Base-by-base conservation (phyloP, 2,888 invertebrate genomes). In the Chromoteleia sp. region DNA sequence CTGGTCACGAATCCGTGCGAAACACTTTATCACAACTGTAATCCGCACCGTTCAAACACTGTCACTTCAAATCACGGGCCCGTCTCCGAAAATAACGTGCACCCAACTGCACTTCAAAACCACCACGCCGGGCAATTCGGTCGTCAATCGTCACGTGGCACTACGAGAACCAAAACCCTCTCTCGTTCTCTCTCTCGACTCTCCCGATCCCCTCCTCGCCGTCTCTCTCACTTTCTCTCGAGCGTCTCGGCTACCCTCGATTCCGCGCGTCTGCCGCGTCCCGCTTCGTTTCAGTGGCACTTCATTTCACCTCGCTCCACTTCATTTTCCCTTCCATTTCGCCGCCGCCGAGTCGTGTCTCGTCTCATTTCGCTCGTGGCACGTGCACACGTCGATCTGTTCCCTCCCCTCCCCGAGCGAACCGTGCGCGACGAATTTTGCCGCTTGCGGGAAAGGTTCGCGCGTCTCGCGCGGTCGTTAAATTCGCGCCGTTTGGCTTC, bases 291-390 rank as follows among this genome's bases (percentile, higher is more conserved):
- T 68, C 33, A 68, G 45, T 56, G 58, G 45, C 58, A 45, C 58
- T 70, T 59, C 68, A 80, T 67, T 80, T 76, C 36, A 52, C 73
- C 43, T 75, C 52, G 68, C 48, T 73, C 68, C 78, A 58, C 50
- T 61, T 78, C 73, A 68, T 70, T 59, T 68, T 70, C 48, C 52
- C 52, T 48, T 65, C 63, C 75, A 75, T 75, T 75, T 80, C 65
- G 70, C 50, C 68, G 33, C 14, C 54, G 45, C 61, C 54, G 29
- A 59, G 29, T 77, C 45, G 52, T 52, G 74, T 56, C 52, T 54
- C 63, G 59, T 50, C 43, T 29, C 76, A 67, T 65, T 58, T 63
- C 56, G 58, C 17, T 17, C 21, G 41, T 59, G 56, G 73, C 78
- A 59, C 71, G 71, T 78, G 71, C 59, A 56, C 54, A 17, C 41